A percentile compares a stretch with the other conserved stretches of the same genome.
Conservation (phyloP, 2,888 invertebrate species). For the Pasiphila rectangulata region DNA sequence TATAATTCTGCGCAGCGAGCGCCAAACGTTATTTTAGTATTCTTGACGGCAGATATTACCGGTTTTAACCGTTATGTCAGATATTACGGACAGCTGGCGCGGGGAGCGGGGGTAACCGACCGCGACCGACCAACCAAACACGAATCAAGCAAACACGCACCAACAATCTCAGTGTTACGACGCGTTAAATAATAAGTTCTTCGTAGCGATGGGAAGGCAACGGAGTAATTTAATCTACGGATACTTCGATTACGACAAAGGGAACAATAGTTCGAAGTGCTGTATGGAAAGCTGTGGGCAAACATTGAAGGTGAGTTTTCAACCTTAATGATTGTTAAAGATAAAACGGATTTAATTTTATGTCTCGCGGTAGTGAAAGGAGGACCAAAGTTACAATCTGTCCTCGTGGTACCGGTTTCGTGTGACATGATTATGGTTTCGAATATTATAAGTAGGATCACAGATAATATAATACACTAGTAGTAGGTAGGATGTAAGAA, state of each 20-base stretch:
- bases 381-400: too few species aligned
- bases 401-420: too few species aligned
- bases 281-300: not conserved
- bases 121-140: not conserved
- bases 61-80: too few species aligned
- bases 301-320: not conserved
- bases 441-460: too few species aligned
- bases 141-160: not conserved
- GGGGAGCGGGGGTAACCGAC: not conserved
- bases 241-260: not conserved
- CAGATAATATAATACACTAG: too few species aligned
- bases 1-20: too few species aligned
- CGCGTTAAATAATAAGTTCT: not conserved
- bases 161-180: not conserved
- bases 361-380: too few species aligned
- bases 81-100: too few species aligned
- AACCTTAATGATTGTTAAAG: not conserved
- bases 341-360: too few species aligned
- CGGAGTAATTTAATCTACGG: not conserved
- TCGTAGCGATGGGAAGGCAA: not conserved
- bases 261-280: not conserved
- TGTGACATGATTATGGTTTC: too few species aligned
- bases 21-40: not conserved
- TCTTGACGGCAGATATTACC: not conserved
- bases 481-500: too few species aligned